phyloP scores from a whole-genome alignment of 1,140 invertebrate genomes.

The Cephus cinctus region DNA sequence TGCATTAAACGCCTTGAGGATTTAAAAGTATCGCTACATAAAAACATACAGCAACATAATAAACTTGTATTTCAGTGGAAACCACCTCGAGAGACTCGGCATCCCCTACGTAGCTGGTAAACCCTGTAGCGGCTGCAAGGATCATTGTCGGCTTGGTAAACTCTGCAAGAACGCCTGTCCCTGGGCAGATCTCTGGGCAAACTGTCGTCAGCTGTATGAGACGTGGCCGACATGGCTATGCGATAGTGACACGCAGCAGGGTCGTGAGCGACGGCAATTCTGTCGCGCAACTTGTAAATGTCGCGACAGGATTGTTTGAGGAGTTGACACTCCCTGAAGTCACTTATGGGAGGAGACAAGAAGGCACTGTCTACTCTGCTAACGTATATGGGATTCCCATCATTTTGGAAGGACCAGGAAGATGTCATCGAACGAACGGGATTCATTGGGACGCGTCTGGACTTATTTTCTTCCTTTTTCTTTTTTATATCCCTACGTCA shows the following conservation, averaged over 20 bases:
- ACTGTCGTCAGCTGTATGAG: conserved; percentile 66
- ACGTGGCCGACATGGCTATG: conserved; percentile 66
- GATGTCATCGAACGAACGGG: too few relatives aligned
- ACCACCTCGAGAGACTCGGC: conserved; percentile 61
- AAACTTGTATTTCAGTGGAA: conserved; percentile 77
- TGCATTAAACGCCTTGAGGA: too few relatives aligned
- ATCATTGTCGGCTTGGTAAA: conserved; percentile 63
- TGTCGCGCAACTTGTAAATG: conserved; percentile 75
- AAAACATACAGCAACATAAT: too few relatives aligned
- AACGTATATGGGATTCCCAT: too few relatives aligned
- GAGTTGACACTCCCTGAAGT: neutral
- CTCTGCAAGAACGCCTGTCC: conserved; percentile 76
- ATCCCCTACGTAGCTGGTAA: conserved; percentile 67
- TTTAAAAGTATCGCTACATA: too few relatives aligned
- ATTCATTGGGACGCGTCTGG: too few relatives aligned
- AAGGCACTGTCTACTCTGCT: too few relatives aligned
- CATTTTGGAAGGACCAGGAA: neutral
- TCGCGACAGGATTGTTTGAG: conserved; percentile 53
- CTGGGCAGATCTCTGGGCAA: conserved; percentile 69
- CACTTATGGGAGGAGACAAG: neutral
- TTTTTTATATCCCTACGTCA: too few relatives aligned
- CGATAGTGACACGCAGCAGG: conserved; percentile 57
- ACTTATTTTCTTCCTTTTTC: too few relatives aligned
- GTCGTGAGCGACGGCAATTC: conserved; percentile 57
- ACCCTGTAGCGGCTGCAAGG: conserved; percentile 65